A percentile compares a stretch with the other conserved stretches of the same genome.
Conservation (phyloP, 2,888 invertebrate genomes). For the Luperina testacea region DNA sequence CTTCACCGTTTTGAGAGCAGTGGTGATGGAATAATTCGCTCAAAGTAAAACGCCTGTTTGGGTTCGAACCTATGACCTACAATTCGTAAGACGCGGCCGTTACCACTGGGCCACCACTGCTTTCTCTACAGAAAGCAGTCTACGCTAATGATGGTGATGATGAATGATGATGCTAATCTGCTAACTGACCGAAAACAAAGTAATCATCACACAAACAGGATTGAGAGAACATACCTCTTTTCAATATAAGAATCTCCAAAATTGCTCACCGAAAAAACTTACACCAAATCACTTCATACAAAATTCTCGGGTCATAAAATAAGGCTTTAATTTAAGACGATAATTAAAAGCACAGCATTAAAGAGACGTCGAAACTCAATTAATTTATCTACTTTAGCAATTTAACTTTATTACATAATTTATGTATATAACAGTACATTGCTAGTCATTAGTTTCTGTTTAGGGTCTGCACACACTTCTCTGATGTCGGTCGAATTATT, state of each 20-base stretch:
- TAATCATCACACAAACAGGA: not conserved
- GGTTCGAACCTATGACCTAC: no score
- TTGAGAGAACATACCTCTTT: not conserved
- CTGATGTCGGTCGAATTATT: conserved; percentile 27
- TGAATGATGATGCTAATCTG: not conserved
- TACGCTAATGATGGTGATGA: not conserved
- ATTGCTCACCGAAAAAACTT: not conserved
- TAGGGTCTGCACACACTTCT: conserved; percentile 55
- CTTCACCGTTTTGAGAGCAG: no score
- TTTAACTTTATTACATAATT: conserved; percentile 69
- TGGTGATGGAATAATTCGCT: no score
- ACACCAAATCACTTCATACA: conserved; percentile 17
- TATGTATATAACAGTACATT: conserved; percentile 67
- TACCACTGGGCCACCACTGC: no score
- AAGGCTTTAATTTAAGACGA: conserved; percentile 46
- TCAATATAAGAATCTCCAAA: not conserved
- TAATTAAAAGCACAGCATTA: conserved; percentile 56
- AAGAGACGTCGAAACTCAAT: conserved; percentile 61
- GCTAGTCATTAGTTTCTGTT: conserved; percentile 53
- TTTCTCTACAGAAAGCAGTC: no score
- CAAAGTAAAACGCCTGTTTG: no score
- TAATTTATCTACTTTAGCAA: conserved; percentile 68
- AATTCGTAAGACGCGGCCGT: no score
- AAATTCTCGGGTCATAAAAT: conserved; percentile 42
- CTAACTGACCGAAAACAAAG: not conserved